Evolutionary conservation across 2,113 vertebrate genomes (phyloP).

Genomic region (Lophotis ruficrista): DNA sequence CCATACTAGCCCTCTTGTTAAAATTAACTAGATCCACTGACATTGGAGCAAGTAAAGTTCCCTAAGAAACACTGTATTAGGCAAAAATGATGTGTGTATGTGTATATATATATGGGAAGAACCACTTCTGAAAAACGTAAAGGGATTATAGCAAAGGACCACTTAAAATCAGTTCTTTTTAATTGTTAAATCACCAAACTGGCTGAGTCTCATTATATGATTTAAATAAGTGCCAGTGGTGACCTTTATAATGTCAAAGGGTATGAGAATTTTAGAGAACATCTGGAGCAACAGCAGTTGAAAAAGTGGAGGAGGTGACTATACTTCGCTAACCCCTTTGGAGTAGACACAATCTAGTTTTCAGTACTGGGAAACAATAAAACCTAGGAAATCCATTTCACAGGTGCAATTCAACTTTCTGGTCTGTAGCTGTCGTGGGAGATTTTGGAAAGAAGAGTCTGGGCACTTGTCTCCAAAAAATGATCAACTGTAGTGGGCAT

Average conservation of each 20-base stretch:
- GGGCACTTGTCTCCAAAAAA: not conserved
- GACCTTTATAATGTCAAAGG: not conserved
- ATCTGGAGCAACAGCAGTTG: not conserved
- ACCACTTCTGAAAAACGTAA: not conserved
- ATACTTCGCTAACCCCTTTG: not conserved
- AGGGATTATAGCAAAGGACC: not conserved
- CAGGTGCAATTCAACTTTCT: not conserved
- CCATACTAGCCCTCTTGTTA: not conserved
- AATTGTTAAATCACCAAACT: not conserved
- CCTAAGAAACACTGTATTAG: not conserved
- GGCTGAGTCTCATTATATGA: not conserved
- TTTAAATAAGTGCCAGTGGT: not conserved
- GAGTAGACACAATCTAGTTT: not conserved
- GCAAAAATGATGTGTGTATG: not conserved
- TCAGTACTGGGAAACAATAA: not conserved
- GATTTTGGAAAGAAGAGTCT: not conserved
- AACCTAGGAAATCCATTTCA: not conserved
- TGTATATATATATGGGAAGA: not conserved
- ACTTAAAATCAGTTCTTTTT: not conserved
- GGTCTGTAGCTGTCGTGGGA: not conserved
- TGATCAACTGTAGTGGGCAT: not conserved
- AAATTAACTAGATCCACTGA: not conserved
- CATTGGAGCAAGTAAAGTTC: not conserved
- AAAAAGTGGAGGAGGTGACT: not conserved
- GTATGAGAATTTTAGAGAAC: not conserved